Evolutionary conservation across 1,140 invertebrate species (phyloP), one percentile per base, ranked within the genome.

Genomic region (Capitella teleta): DNA sequence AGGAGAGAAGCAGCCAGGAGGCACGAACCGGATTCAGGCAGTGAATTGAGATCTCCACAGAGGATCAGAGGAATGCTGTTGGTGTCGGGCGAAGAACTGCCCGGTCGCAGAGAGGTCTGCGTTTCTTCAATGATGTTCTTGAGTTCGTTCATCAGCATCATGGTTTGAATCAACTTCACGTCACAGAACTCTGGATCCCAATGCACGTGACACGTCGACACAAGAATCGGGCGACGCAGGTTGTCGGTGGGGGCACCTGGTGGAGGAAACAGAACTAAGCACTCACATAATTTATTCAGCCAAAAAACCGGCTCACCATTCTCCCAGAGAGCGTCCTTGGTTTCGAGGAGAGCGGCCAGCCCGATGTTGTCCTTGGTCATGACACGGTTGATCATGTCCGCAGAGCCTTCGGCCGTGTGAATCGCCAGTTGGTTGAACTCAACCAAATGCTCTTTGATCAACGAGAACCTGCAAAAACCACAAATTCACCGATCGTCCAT

Each of bases 301-400:
- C 10, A 16, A 10, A 12, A 34, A 34, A 12, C 10, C 32, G 16
- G 32, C 77, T 77, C 67, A 85, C 85, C 81, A 69, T 86, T 86
- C 59, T 92, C 86, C 87, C 87, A 95, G 5, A 88, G 88, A 48
- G 82, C 85, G 66, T 94, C 87, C 63, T 88, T 93, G 0, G 89
- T 93, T 76, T 93, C 87, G 12, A 98, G 75, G 50, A 97, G 74
- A 3, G 92, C 94, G 10, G 90, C 91, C 51, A 99, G 75, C 8
- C 92, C 95, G 61, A 99, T 98, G 74, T 99, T 98, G 70, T 99
- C 96, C 67, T 95, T 96, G 14, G 94, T 95, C 93, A 98, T 98
- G 19, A 99, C 95, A 60, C 96, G 78, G 72, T 98, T 98, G 55
- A 98, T 76, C 93, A 98, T 98, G 67, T 97, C 87, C 72, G 97